Conservation (phyloP, 2,113 vertebrate species). For the Eidolon helvum region DNA sequence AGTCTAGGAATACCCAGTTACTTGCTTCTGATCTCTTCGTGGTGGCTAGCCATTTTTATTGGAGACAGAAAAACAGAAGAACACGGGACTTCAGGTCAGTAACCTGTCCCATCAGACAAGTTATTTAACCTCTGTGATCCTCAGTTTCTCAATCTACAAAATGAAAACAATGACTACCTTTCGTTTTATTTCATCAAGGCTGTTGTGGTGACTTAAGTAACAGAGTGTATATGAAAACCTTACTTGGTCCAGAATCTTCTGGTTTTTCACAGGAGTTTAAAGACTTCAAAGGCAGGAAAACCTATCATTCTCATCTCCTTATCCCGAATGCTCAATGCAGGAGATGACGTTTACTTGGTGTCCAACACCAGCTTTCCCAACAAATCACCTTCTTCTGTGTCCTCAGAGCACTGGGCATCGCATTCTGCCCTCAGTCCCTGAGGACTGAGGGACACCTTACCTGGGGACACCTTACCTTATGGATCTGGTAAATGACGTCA, state of each 20-base stretch:
- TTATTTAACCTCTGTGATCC: neutral
- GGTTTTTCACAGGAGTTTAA: neutral
- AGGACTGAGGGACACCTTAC: slow-evolving; percentile 69
- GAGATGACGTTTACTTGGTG: neutral
- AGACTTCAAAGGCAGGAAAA: neutral
- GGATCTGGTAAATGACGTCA: slow-evolving; percentile 91
- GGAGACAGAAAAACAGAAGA: neutral
- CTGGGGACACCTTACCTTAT: slow-evolving; percentile 87
- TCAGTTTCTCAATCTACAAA: neutral
- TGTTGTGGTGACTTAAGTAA: neutral
- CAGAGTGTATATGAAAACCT: neutral
- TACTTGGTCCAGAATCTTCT: neutral
- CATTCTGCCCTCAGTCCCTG: neutral
- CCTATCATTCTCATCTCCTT: neutral
- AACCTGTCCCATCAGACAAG: neutral
- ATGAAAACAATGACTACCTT: neutral
- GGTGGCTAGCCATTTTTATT: neutral
- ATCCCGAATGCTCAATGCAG: neutral
- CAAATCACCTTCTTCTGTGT: neutral
- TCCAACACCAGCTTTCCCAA: neutral
- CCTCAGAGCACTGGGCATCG: neutral
- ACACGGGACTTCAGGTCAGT: neutral
- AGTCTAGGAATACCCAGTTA: neutral
- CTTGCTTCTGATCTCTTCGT: neutral
- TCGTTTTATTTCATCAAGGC: neutral